phyloP scores from a whole-genome alignment of 2,888 invertebrate genomes.

The Altica lythri region DNA sequence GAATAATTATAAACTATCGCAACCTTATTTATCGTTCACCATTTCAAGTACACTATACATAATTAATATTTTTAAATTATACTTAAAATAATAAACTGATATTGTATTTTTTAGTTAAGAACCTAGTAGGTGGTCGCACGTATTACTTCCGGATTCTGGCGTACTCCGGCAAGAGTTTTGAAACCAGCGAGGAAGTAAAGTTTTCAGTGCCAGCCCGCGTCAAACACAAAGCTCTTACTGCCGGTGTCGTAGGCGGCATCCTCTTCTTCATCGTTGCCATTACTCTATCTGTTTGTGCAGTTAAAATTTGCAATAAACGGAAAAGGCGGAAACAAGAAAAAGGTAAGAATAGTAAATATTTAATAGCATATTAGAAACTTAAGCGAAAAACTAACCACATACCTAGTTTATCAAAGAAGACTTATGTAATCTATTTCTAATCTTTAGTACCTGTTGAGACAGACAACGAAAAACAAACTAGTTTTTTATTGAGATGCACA shows the following conservation, averaged over 20 bases:
- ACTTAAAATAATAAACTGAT: neutral
- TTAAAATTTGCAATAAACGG: slow-evolving; percentile 96
- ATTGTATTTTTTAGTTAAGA: slow-evolving; percentile 71
- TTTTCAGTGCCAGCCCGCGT: slow-evolving; percentile 89
- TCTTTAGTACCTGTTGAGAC: too few species aligned
- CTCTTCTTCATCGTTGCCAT: slow-evolving; percentile 97
- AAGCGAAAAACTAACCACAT: too few species aligned
- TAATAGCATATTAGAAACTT: too few species aligned
- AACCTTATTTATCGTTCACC: too few species aligned
- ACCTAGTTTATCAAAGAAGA: too few species aligned
- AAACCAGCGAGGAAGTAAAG: slow-evolving; percentile 85
- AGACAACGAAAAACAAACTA: too few species aligned
- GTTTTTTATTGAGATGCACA: too few species aligned
- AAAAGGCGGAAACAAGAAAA: slow-evolving; percentile 97
- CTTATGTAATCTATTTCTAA: too few species aligned
- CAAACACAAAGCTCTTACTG: slow-evolving; percentile 94
- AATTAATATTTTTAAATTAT: too few species aligned
- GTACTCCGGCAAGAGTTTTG: slow-evolving; percentile 83
- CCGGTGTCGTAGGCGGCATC: slow-evolving; percentile 95
- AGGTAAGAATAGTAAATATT: slow-evolving; percentile 75
- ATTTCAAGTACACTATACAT: too few species aligned
- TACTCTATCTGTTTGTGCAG: slow-evolving; percentile 94
- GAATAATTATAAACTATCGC: too few species aligned
- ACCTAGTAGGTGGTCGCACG: slow-evolving; percentile 86
- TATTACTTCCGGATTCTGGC: slow-evolving; percentile 92